Base-by-base conservation (phyloP, 2,888 invertebrate species). In the Tholera decimalis region DNA sequence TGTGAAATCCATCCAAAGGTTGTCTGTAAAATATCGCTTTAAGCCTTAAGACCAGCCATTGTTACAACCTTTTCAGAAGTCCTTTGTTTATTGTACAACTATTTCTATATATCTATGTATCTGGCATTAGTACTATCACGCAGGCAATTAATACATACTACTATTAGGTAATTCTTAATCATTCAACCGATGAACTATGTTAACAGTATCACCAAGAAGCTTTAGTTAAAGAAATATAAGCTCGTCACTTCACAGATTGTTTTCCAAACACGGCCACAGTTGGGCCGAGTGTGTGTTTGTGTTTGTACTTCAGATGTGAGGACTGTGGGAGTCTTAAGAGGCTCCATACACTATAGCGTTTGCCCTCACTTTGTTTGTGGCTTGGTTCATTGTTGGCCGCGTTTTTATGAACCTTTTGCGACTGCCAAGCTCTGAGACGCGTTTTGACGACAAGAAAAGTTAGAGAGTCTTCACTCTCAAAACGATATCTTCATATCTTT, bases 241-340 rank as follows among this genome's bases (percentile, higher is more conserved):
- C 18, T 43, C 24, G 18, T 63, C 53, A 50, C 28, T 22, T 47
- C 30, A 37, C 35, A 18, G 55, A 54, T 47, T 73, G 55, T 65
- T 60, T 66, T 54, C 43, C 15, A 54, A 73, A 61, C 59, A n/a
- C 44, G 22, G 73, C 39, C 58, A 60, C 50, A 55, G 66, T 63
- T 15, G 63, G 57, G 22, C 43, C 46, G 44, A 70, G 43, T 67
- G 65, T 58, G 15, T 74, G 49, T 80, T 77, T 80, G 66, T 81
- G 81, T 72, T 71, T 75, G 80, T 65, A 53, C 63, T 62, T 61
- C 35, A 66, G 74, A 55, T 57, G 37, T 47, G 47, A 28, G 47
- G 28, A 47, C 73, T 70, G 69, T 75, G 78, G 74, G 80, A 69
- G 69, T 68, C 55, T 66, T 54, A 51, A 80, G 72, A 47, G 47